Evolutionary conservation across 2,797 vertebrate genomes (phyloP).

Genomic region (Cynodonichthys magdalenae): DNA sequence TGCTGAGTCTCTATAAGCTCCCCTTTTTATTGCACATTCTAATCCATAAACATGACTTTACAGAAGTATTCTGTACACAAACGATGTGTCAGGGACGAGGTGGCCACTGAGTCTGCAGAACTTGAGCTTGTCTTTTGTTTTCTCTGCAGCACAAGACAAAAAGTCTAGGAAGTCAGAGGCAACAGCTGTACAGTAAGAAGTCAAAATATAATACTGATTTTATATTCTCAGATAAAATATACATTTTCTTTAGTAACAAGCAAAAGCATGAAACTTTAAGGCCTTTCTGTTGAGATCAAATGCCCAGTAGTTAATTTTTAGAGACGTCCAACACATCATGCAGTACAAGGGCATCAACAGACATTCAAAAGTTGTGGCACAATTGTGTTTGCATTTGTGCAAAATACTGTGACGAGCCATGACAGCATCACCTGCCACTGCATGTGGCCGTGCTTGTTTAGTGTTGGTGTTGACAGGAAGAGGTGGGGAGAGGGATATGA

Average conservation of each 20-base stretch:
- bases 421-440: constrained; percentile 56
- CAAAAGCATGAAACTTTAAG: constrained; percentile 18
- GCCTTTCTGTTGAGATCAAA: background rate
- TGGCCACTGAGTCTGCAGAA: background rate
- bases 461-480: constrained; percentile 63
- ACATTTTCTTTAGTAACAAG: constrained; percentile 3
- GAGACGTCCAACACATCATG: background rate
- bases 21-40: constrained; percentile 1
- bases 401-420: constrained; percentile 33
- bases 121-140: constrained; percentile 5
- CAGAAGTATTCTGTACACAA: constrained; percentile 3
- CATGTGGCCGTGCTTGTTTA: constrained; percentile 31
- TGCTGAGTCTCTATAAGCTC: background rate
- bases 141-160: constrained; percentile 24
- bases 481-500: constrained; percentile 46
- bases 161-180: constrained; percentile 39
- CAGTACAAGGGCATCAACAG: constrained; percentile 18
- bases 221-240: constrained; percentile 13
- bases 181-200: background rate
- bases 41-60: constrained; percentile 2
- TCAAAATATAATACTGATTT: constrained; percentile 21
- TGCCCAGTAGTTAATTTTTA: constrained; percentile 3
- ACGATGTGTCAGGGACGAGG: background rate
- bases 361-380: constrained; percentile 1
- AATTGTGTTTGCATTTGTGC: constrained; percentile 24